phyloP scores from a whole-genome alignment of 1,140 invertebrate species.

The Brachystomella parvula region DNA sequence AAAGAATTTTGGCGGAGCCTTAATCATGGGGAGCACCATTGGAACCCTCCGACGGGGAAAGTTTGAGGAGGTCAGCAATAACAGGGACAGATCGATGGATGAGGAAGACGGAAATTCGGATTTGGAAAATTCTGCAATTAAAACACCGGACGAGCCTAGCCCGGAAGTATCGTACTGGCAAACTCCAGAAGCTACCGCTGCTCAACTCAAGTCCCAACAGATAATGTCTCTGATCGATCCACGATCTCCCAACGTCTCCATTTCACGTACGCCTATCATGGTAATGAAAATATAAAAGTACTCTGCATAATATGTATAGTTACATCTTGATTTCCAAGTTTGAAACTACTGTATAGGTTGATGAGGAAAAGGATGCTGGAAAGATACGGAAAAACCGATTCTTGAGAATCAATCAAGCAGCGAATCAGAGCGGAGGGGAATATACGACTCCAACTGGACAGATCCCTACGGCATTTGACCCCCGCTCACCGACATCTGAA shows the following conservation, averaged over 20 bases:
- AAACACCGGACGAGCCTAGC: not conserved
- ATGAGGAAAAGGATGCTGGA: not conserved
- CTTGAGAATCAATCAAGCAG: not conserved
- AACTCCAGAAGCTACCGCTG: not conserved
- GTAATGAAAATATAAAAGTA: slow-evolving; percentile 4
- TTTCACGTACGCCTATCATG: not conserved
- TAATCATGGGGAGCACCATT: too few species aligned
- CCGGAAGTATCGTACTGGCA: not conserved
- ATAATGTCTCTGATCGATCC: not conserved
- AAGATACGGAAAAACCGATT: not conserved
- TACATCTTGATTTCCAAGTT: not conserved
- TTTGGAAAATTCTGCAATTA: not conserved
- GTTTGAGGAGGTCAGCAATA: not conserved
- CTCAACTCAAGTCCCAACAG: not conserved
- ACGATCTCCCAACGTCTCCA: not conserved
- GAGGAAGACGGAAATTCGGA: not conserved
- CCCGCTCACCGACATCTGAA: not conserved
- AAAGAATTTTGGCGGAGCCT: too few species aligned
- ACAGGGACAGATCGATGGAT: not conserved
- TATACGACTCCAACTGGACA: not conserved
- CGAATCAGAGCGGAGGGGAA: not conserved
- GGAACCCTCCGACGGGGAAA: too few species aligned
- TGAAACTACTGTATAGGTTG: not conserved
- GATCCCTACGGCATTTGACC: not conserved
- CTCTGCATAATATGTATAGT: not conserved